Evolutionary conservation across 2,888 invertebrate species (phyloP).

Genomic region (Agriopis leucophaearia): DNA sequence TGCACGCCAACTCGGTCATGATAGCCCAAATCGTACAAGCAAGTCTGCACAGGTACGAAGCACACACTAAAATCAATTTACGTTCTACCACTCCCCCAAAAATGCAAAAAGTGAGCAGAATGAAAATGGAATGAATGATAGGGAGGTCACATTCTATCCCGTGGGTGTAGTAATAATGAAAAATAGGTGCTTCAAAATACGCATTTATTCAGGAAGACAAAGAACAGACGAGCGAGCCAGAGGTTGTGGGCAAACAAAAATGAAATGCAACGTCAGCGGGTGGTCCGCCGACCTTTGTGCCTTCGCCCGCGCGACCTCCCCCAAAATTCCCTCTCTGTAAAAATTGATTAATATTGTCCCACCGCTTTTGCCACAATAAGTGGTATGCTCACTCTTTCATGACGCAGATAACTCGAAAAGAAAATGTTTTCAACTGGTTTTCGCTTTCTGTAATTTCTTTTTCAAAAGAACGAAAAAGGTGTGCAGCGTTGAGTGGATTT

Average conservation of each 20-base stretch:
- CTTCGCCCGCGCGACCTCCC: constrained; percentile 63
- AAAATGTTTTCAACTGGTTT: constrained; percentile 67
- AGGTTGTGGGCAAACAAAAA: constrained; percentile 76
- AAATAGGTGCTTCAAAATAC: constrained; percentile 74
- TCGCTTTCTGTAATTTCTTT: constrained; percentile 60
- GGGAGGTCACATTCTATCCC: constrained; percentile 58
- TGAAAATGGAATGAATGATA: constrained; percentile 55
- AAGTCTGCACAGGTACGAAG: constrained; percentile 19
- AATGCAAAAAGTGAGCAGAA: constrained; percentile 45
- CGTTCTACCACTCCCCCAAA: constrained; percentile 39
- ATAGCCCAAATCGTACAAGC: constrained; percentile 14
- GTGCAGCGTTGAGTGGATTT: constrained; percentile 62
- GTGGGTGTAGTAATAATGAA: constrained; percentile 69
- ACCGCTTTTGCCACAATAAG: constrained; percentile 68
- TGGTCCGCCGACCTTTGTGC: constrained; percentile 72
- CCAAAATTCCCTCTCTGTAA: constrained; percentile 74
- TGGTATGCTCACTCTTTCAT: constrained; percentile 67
- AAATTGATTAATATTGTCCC: constrained; percentile 81
- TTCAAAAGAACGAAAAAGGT: constrained; percentile 60
- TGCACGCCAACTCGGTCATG: constrained; percentile 31
- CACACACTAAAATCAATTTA: constrained; percentile 50
- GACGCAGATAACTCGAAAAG: constrained; percentile 63
- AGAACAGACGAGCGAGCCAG: constrained; percentile 68
- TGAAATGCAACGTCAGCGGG: constrained; percentile 80
- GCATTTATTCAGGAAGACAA: constrained; percentile 78